These are phyloP conservation scores for Triplophysa rosa DNA, from an alignment of 2,113 vertebrate species.

Conservation along the genomic window DNA sequence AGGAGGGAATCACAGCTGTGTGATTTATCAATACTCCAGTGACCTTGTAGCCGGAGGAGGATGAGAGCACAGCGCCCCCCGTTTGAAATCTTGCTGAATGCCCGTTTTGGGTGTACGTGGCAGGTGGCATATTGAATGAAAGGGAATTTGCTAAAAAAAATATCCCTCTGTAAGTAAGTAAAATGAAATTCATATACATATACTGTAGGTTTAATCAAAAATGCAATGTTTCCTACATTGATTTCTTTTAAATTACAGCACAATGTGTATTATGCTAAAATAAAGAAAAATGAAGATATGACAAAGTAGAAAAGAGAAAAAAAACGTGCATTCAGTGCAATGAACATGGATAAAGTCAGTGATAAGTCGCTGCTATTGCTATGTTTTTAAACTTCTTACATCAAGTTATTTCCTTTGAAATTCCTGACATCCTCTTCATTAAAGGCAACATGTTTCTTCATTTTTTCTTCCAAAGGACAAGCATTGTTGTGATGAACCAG, in stretches of 20 bases:
- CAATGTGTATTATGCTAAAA: too few relatives aligned
- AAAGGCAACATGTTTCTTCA: constrained; percentile 51
- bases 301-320: background rate
- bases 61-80: constrained; percentile 81
- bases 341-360: background rate
- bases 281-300: too few relatives aligned
- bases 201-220: too few relatives aligned
- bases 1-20: constrained; percentile 99
- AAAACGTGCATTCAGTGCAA: background rate
- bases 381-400: constrained; percentile 29
- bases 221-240: too few relatives aligned
- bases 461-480: constrained; percentile 56
- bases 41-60: constrained; percentile 87
- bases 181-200: too few relatives aligned
- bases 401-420: constrained; percentile 57
- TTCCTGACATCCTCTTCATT: constrained; percentile 66
- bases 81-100: constrained; percentile 55
- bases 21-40: constrained; percentile 99
- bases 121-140: constrained; percentile 15
- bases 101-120: constrained; percentile 34
- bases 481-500: constrained; percentile 78
- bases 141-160: background rate
- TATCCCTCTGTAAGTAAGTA: too few relatives aligned
- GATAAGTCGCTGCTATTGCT: background rate
- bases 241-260: too few relatives aligned